Percentiles rank a stretch among this genome's conserved stretches.
These are phyloP conservation scores for Aporophyla lueneburgensis DNA, from an alignment of 2,888 invertebrate species.

Conservation along the genomic window DNA sequence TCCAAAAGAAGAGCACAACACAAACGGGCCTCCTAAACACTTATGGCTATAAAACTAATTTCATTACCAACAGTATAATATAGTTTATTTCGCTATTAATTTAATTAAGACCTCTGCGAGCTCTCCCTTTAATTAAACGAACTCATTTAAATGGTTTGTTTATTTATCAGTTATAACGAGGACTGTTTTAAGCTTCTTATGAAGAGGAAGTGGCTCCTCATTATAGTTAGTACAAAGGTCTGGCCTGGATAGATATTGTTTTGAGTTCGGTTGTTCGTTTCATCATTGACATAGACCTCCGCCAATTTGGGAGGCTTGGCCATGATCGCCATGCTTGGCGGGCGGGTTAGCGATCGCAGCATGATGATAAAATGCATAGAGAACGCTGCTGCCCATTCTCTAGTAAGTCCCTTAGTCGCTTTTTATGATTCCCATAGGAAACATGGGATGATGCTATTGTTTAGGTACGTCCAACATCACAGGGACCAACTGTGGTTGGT, in stretches of 20 bases:
- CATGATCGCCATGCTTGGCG: too few relatives aligned
- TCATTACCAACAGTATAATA: constrained; percentile 12
- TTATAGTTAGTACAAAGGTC: background rate
- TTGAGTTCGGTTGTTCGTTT: too few relatives aligned
- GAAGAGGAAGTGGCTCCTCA: background rate
- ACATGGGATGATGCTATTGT: too few relatives aligned
- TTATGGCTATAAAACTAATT: constrained; percentile 28
- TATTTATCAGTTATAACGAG: constrained; percentile 22
- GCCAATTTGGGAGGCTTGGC: too few relatives aligned
- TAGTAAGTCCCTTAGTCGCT: too few relatives aligned
- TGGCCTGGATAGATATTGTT: background rate
- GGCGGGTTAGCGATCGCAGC: too few relatives aligned
- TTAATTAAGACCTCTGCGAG: constrained; percentile 37
- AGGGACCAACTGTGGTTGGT: too few relatives aligned
- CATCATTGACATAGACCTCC: too few relatives aligned
- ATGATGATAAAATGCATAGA: too few relatives aligned
- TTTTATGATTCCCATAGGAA: too few relatives aligned
- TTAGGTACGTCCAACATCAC: too few relatives aligned
- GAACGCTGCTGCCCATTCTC: too few relatives aligned
- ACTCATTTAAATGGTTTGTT: constrained; percentile 30
- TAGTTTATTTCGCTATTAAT: constrained; percentile 31
- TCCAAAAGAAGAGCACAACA: background rate
- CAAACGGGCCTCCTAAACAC: background rate
- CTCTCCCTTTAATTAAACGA: constrained; percentile 31
- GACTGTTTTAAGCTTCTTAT: constrained; percentile 29